phyloP scores from a whole-genome alignment of 1,140 invertebrate species.

The Tetramorium simillimum region DNA sequence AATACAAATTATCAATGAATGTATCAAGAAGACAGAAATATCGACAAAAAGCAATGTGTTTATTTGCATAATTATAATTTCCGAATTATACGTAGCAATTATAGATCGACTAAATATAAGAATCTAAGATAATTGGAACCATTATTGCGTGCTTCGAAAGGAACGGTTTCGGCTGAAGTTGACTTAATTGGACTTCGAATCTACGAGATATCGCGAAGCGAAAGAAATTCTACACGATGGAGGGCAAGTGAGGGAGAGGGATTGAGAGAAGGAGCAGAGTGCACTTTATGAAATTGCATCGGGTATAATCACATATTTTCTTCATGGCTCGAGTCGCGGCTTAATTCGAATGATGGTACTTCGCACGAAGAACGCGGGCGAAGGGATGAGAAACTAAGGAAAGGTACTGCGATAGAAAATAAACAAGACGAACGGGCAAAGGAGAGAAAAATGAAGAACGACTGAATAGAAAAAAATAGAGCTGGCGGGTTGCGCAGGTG shows the following conservation, averaged over 20 bases:
- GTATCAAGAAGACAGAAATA: not conserved
- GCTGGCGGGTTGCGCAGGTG: not conserved
- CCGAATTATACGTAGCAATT: not conserved
- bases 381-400: not conserved
- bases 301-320: slow-evolving; percentile 51
- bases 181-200: slow-evolving; percentile 22
- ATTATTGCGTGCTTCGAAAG: not conserved
- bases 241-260: not conserved
- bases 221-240: slow-evolving; percentile 15
- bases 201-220: slow-evolving; percentile 10
- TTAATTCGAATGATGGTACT: slow-evolving; percentile 32
- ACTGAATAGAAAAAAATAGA: not conserved
- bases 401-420: slow-evolving; percentile 7
- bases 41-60: not conserved
- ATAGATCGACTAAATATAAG: not conserved
- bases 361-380: not conserved
- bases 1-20: not conserved
- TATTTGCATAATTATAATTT: not conserved
- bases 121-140: slow-evolving; percentile 16
- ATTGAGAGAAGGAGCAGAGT: not conserved
- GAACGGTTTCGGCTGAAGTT: not conserved
- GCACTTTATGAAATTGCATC: slow-evolving; percentile 57
- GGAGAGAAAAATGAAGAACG: not conserved
- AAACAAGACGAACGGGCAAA: slow-evolving; percentile 28
- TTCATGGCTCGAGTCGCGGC: slow-evolving; percentile 13